These are phyloP conservation scores for Strigops habroptila DNA, from an alignment of 2,113 vertebrate genomes.

Conservation along the genomic window DNA sequence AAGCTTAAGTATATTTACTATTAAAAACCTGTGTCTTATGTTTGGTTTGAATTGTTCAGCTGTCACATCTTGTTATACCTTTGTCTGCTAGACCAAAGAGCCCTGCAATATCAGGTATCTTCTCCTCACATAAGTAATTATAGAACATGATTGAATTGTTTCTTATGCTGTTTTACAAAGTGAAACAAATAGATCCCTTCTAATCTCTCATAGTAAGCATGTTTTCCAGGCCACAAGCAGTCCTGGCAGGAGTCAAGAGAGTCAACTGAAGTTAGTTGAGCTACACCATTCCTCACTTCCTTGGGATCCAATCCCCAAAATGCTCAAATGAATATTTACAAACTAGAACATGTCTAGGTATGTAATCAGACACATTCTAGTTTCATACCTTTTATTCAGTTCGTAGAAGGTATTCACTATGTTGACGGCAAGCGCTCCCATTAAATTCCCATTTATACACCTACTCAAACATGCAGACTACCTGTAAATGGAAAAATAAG, in stretches of 20 bases:
- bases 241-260: background rate
- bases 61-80: background rate
- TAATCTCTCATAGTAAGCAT: constrained; percentile 35
- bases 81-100: background rate
- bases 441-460: background rate
- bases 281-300: background rate
- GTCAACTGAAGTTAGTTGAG: background rate
- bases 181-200: constrained; percentile 26
- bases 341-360: background rate
- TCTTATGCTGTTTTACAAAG: constrained; percentile 51
- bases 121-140: background rate
- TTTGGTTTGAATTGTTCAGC: background rate
- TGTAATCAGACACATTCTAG: background rate
- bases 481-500: background rate
- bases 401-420: background rate
- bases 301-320: background rate
- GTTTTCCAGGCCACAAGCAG: constrained; percentile 19
- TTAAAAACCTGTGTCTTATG: background rate
- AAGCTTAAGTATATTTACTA: background rate
- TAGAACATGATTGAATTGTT: constrained; percentile 44
- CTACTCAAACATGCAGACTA: background rate
- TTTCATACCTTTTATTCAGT: background rate
- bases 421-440: accelerated
- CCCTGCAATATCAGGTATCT: background rate
- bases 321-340: background rate